phyloP scores from a whole-genome alignment of 2,113 vertebrate species.

The Hydrolagus affinis region DNA sequence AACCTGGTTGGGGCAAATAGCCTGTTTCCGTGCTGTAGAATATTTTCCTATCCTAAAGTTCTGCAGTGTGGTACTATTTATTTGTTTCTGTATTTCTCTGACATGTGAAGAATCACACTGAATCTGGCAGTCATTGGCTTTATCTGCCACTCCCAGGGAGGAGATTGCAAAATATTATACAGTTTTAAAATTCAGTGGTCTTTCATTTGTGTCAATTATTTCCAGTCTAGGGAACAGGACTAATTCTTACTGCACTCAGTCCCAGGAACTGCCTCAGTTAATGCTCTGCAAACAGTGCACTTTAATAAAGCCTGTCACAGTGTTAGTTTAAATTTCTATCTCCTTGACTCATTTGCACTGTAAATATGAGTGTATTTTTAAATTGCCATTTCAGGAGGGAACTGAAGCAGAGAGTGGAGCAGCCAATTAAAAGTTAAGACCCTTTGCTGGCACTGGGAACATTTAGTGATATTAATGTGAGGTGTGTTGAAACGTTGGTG shows the following conservation, averaged over 20 bases:
- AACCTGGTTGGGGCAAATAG: too few relatives aligned
- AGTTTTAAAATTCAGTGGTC: neutral
- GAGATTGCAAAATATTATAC: neutral
- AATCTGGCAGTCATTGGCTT: neutral
- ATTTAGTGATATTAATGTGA: neutral
- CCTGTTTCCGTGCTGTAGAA: too few relatives aligned
- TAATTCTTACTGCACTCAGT: slow-evolving; percentile 22
- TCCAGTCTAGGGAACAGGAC: slow-evolving; percentile 7
- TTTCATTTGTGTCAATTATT: slow-evolving; percentile 13
- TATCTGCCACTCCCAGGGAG: neutral
- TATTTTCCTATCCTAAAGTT: too few relatives aligned
- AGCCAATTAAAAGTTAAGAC: neutral
- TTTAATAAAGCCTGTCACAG: slow-evolving; percentile 26
- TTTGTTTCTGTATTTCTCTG: too few relatives aligned
- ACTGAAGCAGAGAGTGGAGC: neutral
- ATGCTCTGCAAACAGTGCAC: slow-evolving; percentile 1
- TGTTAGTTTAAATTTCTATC: slow-evolving; percentile 17
- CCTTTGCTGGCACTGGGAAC: neutral
- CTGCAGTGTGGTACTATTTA: too few relatives aligned
- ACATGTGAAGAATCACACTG: neutral
- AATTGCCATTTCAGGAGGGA: slow-evolving; percentile 4
- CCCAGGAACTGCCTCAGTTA: slow-evolving; percentile 14
- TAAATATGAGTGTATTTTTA: slow-evolving; percentile 28
- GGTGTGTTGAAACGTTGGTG: too few relatives aligned
- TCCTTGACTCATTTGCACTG: slow-evolving; percentile 12